Evolutionary conservation across 1,140 invertebrate genomes (phyloP), one percentile per base, ranked within the genome.

Genomic region (Drosophila quadrilineata): DNA sequence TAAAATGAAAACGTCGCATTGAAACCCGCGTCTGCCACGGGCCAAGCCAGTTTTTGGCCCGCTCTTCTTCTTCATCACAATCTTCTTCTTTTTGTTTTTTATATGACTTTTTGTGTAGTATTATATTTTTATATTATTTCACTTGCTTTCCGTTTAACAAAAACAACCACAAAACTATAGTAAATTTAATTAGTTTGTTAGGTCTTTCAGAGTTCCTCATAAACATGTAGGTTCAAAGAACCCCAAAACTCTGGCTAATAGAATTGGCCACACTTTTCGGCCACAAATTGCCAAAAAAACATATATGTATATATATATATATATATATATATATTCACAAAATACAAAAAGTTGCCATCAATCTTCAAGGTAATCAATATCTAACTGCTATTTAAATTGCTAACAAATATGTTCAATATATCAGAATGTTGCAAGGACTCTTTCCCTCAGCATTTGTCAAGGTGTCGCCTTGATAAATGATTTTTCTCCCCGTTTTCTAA

Each of bases 1-100:
- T 82, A 80, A 80, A 82, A 82, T 72, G 76, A 80, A 82, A 80
- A 58, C 71, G 76, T 28, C 76, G 41, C 65, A 73, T 57, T 59
- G 40, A 53, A 70, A 73, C 71, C 65, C 71, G 71, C 60, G 67
- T 82, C 65, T 80, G 76, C 76, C 76, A 80, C 76, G 76, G 76
- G 76, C 76, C 76, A 80, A 80, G 76, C 76, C 71, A 75, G 76
- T 70, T 70, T 66, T 21, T 31, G 19, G 28, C 17, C 17, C 16
- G 17, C 16, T 40, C 16, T 1, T 4, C 36, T n/a, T 6, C 31
- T 6, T 5, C 31, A 12, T n/a, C 8, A 17, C 6, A 6, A 4
- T 14, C 17, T 17, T 40, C 31, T 35, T 36, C 69, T 75, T 63
- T 35, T 22, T 49, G 12, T 57, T 40, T 17, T 35, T 16, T 12